Evolutionary conservation across 2,888 invertebrate genomes (phyloP).

Genomic region (Stenodema calcarata): DNA sequence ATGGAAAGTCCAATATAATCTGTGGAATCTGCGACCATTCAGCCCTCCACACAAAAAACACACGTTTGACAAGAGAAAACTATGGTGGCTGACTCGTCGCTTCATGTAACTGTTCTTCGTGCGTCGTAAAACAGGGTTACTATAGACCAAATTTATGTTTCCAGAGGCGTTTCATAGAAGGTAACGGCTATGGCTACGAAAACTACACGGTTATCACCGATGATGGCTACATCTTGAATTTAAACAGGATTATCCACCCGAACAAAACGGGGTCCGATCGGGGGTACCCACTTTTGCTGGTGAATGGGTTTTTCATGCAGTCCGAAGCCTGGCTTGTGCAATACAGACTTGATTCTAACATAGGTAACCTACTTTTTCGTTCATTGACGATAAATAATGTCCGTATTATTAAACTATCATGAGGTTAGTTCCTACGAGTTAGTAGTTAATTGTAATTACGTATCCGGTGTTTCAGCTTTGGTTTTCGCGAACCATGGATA

Average conservation of each 20-base stretch:
- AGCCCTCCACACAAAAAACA: too few species aligned
- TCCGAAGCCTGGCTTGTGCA: slow-evolving; percentile 35
- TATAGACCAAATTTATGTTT: neutral
- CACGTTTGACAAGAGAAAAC: too few species aligned
- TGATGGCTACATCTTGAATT: slow-evolving; percentile 28
- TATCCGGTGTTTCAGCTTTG: neutral
- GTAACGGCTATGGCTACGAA: slow-evolving; percentile 11
- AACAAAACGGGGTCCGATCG: neutral
- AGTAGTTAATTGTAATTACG: neutral
- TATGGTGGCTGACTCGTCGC: too few species aligned
- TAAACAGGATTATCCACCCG: slow-evolving; percentile 17
- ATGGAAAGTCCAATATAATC: too few species aligned
- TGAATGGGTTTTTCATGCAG: slow-evolving; percentile 22
- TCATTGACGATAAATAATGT: neutral
- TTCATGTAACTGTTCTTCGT: neutral
- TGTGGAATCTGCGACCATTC: too few species aligned
- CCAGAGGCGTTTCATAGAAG: slow-evolving; percentile 17
- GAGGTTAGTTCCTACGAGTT: too few species aligned
- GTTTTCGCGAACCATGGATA: neutral
- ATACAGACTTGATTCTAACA: neutral
- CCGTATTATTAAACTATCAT: neutral
- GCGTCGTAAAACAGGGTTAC: neutral
- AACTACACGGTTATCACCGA: slow-evolving; percentile 26
- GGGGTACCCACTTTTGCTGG: neutral
- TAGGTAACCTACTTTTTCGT: neutral